A percentile compares a stretch with the other conserved stretches of the same genome.
Evolutionary conservation across 1,140 invertebrate genomes (phyloP).

Genomic region (Scaptomyza pallida): DNA sequence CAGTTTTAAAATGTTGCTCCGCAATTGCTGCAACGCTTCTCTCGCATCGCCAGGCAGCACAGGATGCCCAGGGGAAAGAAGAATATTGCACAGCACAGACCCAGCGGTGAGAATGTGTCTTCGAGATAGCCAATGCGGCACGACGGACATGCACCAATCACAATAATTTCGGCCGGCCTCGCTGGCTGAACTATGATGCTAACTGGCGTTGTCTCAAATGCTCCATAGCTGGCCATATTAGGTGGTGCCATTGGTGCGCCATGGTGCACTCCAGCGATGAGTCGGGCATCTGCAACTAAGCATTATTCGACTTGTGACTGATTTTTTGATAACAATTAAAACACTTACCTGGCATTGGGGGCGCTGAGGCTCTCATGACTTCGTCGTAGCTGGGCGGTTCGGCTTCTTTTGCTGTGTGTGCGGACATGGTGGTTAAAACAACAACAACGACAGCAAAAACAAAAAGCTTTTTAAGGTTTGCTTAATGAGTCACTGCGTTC

Average conservation of each 20-base stretch:
- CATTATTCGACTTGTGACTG: background rate
- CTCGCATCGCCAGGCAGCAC: constrained; percentile 90
- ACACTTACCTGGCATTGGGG: constrained; percentile 23
- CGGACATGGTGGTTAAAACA: constrained; percentile 17
- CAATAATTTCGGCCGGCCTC: constrained; percentile 87
- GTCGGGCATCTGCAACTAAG: constrained; percentile 35
- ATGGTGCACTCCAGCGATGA: constrained; percentile 59
- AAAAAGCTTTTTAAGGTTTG: constrained; percentile 13
- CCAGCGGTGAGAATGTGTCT: constrained; percentile 91
- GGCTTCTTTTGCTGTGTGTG: constrained; percentile 44
- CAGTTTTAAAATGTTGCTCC: constrained; percentile 88
- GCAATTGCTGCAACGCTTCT: constrained; percentile 91
- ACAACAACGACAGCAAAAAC: background rate
- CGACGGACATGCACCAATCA: constrained; percentile 91
- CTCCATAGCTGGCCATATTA: constrained; percentile 70
- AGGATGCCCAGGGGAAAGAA: constrained; percentile 93
- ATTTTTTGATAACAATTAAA: background rate
- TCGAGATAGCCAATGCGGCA: constrained; percentile 91
- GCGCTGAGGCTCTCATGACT: constrained; percentile 55
- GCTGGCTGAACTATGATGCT: constrained; percentile 66
- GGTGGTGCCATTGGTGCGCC: constrained; percentile 47
- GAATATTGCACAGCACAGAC: constrained; percentile 91
- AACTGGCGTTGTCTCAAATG: constrained; percentile 77
- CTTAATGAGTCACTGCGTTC: constrained; percentile 22
- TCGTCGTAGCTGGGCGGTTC: constrained; percentile 68